Conservation (phyloP, 2,113 vertebrate species). For the Amia ocellicauda region DNA sequence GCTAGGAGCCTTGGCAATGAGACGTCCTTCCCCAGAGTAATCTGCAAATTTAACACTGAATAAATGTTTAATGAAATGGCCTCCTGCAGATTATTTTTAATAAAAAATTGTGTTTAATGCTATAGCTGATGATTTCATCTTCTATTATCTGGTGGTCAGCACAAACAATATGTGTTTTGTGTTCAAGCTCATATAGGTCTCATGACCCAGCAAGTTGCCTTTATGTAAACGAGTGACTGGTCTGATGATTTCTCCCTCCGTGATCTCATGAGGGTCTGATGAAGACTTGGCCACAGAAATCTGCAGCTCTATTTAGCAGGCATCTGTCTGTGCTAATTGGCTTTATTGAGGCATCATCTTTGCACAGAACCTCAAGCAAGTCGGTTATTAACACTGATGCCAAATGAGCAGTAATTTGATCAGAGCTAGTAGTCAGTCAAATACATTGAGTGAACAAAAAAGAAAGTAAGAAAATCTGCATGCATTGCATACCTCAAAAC, state of each 20-base stretch:
- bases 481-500: no score
- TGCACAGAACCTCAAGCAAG: constrained; percentile 2
- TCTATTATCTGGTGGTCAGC: not conserved
- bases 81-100: no score
- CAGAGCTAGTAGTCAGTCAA: not conserved
- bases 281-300: no score
- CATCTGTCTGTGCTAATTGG: not conserved
- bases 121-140: not conserved
- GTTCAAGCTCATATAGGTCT: not conserved
- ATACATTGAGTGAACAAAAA: no score
- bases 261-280: not conserved
- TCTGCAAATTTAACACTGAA: constrained; percentile 28
- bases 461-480: not conserved
- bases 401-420: constrained; percentile 8
- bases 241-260: constrained; percentile 7
- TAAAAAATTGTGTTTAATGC: no score
- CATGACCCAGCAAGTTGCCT: constrained; percentile 1
- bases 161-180: not conserved
- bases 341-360: constrained; percentile 21
- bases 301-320: not conserved
- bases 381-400: not conserved
- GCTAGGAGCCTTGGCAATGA: constrained; percentile 51
- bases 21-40: constrained; percentile 35
- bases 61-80: not conserved
- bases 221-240: constrained; percentile 8